These are phyloP conservation scores for Clitarchus hookeri DNA, from an alignment of 2,888 invertebrate genomes.

Conservation along the genomic window DNA sequence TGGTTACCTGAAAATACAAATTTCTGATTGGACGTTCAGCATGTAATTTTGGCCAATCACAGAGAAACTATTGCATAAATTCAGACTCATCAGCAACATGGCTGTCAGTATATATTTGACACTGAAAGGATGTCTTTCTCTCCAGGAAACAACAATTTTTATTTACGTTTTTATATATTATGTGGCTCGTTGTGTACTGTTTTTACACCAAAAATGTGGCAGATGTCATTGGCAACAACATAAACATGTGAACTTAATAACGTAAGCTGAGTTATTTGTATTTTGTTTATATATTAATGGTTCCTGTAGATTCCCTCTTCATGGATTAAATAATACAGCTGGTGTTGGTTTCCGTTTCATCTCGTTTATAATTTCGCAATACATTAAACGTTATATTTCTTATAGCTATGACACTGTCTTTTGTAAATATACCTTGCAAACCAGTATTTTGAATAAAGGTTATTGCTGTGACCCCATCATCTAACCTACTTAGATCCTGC, in stretches of 20 bases:
- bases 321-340: neutral
- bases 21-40: constrained; percentile 22
- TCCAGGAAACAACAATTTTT: constrained; percentile 61
- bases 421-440: neutral
- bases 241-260: constrained; percentile 6
- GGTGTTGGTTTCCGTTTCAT: neutral
- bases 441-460: neutral
- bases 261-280: constrained; percentile 16
- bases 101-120: constrained; percentile 98
- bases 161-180: constrained; percentile 27
- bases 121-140: constrained; percentile 83
- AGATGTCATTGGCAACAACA: constrained; percentile 32
- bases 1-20: neutral
- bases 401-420: neutral
- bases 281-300: neutral
- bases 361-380: neutral
- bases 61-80: constrained; percentile 63
- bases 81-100: constrained; percentile 86
- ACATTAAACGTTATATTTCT: neutral
- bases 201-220: constrained; percentile 31
- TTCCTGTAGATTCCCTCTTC: neutral
- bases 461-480: neutral
- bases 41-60: constrained; percentile 38
- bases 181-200: constrained; percentile 26
- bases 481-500: neutral